Base-by-base conservation (phyloP, 2,113 vertebrate species). In the Lycaon pictus region DNA sequence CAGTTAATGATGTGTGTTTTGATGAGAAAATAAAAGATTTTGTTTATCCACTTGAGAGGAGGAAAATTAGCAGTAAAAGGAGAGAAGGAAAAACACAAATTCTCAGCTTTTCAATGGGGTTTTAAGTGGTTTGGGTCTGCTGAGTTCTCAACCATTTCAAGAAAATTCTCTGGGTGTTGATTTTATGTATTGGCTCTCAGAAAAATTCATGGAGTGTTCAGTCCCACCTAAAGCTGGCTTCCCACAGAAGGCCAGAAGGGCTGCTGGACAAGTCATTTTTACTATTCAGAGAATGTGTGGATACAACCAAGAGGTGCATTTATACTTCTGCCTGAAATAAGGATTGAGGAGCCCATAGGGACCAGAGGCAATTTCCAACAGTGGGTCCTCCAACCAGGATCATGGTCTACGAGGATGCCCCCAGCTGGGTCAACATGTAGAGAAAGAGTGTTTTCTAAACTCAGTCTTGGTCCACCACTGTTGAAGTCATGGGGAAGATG, bases 1-100 rank as follows among this genome's bases (percentile, higher is more conserved):
- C 98, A 98, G 98, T 99, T 99, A 99, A 99, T 98, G 98, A 98
- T 96, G 98, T 98, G 98, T 98, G 98, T 98, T 98, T 98, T 98
- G 98, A 98, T 98, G 97, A 98, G 98, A 98, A 98, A 98, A 98
- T 98, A 98, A 98, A 98, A 98, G 96, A 98, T 97, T 98, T 97
- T 97, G 97, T 91, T 95, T 97, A 97, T 95, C 86, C 8, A 11
- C 97, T 98, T 98, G 95, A 98, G 97, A 98, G 94, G 96, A 97
- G 96, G 96, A 96, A 97, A 98, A 98, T 98, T 97, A 98, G 96
- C 79, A 96, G 87, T 94, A 71, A 97, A 97, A 84, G 15, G 55
- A 95, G 90, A 95, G 67, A 95, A 96, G 89, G 76, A 97, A 97
- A 98, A 98, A 95, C 97, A 97, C 91, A 98, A 96, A 98, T 98